Base-by-base conservation (phyloP, 2,797 vertebrate species). In the Balearica regulorum region DNA sequence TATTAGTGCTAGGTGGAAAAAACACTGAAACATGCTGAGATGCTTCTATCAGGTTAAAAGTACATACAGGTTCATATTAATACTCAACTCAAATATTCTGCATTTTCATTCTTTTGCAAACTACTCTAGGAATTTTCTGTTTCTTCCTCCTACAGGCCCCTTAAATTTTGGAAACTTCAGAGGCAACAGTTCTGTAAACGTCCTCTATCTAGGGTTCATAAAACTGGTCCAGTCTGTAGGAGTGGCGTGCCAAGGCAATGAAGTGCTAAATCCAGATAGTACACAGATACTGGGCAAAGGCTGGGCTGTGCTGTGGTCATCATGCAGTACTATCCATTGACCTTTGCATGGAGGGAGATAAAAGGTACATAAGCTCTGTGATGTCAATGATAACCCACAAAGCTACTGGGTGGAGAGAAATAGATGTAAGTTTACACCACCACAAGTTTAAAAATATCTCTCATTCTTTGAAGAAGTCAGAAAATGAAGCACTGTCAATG, bases 321-420 rank as follows among this genome's bases (percentile, higher is more conserved):
- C 31, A n/a, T 26, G 8, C 11, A 88, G 20, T 13, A 43, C 7
- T 10, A 6, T n/a, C 14, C 13, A 70, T 41, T 78, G 44, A 39
- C 11, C 8, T 73, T 51, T 43, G 11, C 0, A 2, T 69, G 24
- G 20, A 79, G 29, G 3, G 2, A 2, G 3, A 77, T 11, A 66
- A 83, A 66, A 61, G 2, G 1, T 58, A 3, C 7, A 2, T 57
- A 37, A 39, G 7, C 5, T 53, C 33, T 61, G 28, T 77, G 41
- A 65, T 19, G 5, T 68, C 26, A 24, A 1, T 24, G 55, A 35
- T 12, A 71, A 3, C 9, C 18, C 54, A 73, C 16, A 61, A 71
- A 75, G 2, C 22, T 61, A 39, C 9, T 25, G 20, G 6, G 3
- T n/a, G 65, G 22, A 76, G 13, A 70, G 14, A 89, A 79, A 72